These are phyloP conservation scores for Ianthella basta DNA, from an alignment of 37 sponge, comb jelly and placozoan genomes.

Conservation along the genomic window DNA sequence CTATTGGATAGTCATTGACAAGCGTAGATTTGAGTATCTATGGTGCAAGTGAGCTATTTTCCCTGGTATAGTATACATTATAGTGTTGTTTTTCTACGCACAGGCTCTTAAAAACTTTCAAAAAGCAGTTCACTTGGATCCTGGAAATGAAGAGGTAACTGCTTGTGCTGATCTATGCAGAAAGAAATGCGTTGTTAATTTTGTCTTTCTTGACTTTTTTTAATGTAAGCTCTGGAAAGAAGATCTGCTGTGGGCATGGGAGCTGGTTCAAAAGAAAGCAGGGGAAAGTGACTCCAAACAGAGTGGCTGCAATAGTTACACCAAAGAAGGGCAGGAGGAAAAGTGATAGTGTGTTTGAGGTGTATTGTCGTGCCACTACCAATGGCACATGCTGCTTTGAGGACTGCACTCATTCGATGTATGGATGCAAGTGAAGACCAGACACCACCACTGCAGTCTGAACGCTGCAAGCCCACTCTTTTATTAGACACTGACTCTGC, in stretches of 20 bases:
- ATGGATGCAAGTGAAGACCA: too few relatives aligned
- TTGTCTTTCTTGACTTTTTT: background rate
- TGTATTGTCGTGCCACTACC: background rate
- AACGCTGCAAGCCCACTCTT: background rate
- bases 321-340: too few relatives aligned
- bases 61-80: too few relatives aligned
- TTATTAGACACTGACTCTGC: background rate
- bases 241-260: conserved; percentile 67
- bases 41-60: too few relatives aligned
- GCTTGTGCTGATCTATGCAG: background rate
- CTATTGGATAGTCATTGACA: too few relatives aligned
- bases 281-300: too few relatives aligned
- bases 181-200: background rate
- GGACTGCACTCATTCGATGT: too few relatives aligned
- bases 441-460: background rate
- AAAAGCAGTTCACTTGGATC: conserved; percentile 84
- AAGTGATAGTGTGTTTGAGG: too few relatives aligned
- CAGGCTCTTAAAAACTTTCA: conserved; percentile 83
- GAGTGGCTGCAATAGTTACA: too few relatives aligned
- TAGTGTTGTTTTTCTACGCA: conserved; percentile 12
- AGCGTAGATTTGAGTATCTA: too few relatives aligned
- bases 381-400: background rate
- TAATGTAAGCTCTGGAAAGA: conserved; percentile 42
- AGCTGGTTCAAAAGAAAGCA: conserved; percentile 47
- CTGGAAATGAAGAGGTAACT: conserved; percentile 61